Percentiles rank a stretch among this genome's conserved stretches.
Conservation (phyloP, 2,113 vertebrate genomes). For the Phylloscopus trochiloides region DNA sequence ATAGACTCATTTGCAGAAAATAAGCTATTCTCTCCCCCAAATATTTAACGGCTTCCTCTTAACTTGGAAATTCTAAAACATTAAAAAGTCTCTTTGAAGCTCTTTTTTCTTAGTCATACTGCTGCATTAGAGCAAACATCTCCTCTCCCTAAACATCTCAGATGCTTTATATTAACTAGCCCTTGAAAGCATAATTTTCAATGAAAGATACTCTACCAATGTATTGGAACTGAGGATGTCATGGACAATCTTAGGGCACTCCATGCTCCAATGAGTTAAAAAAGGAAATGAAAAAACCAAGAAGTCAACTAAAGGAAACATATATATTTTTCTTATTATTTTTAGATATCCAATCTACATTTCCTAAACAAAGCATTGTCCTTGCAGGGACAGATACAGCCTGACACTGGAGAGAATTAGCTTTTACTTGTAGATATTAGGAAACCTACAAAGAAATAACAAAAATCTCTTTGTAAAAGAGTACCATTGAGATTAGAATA, state of each 20-base stretch:
- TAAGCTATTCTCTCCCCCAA: neutral
- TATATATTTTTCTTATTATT: neutral
- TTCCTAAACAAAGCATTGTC: neutral
- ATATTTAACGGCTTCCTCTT: neutral
- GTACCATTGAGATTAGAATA: neutral
- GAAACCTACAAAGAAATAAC: neutral
- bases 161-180: neutral
- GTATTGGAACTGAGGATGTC: neutral
- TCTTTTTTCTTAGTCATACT: neutral
- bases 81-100: neutral
- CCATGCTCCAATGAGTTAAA: neutral
- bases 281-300: neutral
- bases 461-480: neutral
- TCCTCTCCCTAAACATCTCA: neutral
- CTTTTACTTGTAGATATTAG: neutral
- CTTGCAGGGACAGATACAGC: neutral
- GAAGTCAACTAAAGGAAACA: neutral
- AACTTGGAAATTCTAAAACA: neutral
- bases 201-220: neutral
- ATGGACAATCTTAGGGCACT: neutral
- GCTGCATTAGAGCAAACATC: neutral
- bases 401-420: neutral
- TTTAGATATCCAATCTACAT: neutral
- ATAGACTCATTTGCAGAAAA: conserved; percentile 9
- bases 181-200: neutral